Evolutionary conservation across 2,888 invertebrate genomes (phyloP).

Genomic region (Byasa hedistus): DNA sequence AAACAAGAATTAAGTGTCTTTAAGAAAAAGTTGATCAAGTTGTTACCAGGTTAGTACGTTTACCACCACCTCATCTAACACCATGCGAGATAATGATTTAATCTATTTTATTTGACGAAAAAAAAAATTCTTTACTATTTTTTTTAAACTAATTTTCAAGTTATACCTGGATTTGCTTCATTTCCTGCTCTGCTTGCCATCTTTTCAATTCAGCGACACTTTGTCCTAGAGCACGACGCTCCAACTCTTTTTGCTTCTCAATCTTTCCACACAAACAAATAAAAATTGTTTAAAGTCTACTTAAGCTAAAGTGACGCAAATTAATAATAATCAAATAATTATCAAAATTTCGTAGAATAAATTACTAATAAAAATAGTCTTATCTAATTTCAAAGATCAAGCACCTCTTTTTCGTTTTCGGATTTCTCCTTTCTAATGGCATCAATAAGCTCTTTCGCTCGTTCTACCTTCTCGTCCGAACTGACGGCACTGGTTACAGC

Average conservation of each 20-base stretch:
- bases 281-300: not conserved
- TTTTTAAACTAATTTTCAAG: not conserved
- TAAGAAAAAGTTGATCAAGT: too few relatives aligned
- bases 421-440: slow-evolving; percentile 82
- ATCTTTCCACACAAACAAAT: slow-evolving; percentile 40
- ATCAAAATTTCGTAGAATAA: too few relatives aligned
- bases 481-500: slow-evolving; percentile 36
- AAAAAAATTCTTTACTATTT: too few relatives aligned
- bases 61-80: too few relatives aligned
- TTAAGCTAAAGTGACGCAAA: not conserved
- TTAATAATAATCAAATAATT: too few relatives aligned
- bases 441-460: slow-evolving; percentile 84
- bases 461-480: slow-evolving; percentile 81
- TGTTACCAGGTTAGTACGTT: too few relatives aligned
- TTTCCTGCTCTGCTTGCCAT: slow-evolving; percentile 87
- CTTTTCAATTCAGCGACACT: slow-evolving; percentile 85
- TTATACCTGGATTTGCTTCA: slow-evolving; percentile 82
- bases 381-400: not conserved
- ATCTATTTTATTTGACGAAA: too few relatives aligned
- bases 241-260: slow-evolving; percentile 81
- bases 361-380: too few relatives aligned
- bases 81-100: too few relatives aligned
- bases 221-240: slow-evolving; percentile 86
- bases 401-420: slow-evolving; percentile 84
- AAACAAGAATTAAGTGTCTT: too few relatives aligned